Percentiles rank a stretch among this genome's conserved stretches.
These are phyloP conservation scores for Sphenodon punctatus DNA, from an alignment of 2,797 vertebrate species.

Conservation along the genomic window DNA sequence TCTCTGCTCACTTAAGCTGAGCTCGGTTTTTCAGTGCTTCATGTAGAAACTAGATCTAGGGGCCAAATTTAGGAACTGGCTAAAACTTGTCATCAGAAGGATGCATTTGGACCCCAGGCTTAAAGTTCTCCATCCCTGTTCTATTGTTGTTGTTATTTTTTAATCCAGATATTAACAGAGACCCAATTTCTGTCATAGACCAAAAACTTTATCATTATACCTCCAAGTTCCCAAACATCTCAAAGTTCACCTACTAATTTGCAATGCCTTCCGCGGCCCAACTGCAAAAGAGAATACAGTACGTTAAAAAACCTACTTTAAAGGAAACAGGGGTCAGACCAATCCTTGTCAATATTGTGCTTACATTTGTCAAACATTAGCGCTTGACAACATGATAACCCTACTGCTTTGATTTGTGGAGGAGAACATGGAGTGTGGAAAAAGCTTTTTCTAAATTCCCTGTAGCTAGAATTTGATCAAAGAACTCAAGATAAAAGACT, in stretches of 20 bases:
- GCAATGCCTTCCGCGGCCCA: neutral
- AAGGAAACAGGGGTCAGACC: constrained; percentile 12
- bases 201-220: neutral
- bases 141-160: too few species aligned
- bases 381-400: constrained; percentile 22
- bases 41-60: too few species aligned
- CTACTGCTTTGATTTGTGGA: constrained; percentile 46
- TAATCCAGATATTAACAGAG: too few species aligned
- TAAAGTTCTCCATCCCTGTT: too few species aligned
- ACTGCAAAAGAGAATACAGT: neutral
- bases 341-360: neutral
- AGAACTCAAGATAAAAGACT: constrained; percentile 52
- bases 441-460: constrained; percentile 45
- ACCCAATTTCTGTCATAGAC: too few species aligned
- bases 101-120: too few species aligned
- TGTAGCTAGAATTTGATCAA: constrained; percentile 41
- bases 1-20: too few species aligned
- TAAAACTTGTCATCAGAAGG: too few species aligned
- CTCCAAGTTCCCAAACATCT: neutral
- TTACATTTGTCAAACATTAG: constrained; percentile 32
- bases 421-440: constrained; percentile 23
- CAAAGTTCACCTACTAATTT: neutral
- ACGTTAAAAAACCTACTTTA: too few species aligned
- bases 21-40: too few species aligned
- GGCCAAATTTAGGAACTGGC: too few species aligned